Base-by-base conservation (phyloP, 2,888 invertebrate species). In the Drosophila koepferae region DNA sequence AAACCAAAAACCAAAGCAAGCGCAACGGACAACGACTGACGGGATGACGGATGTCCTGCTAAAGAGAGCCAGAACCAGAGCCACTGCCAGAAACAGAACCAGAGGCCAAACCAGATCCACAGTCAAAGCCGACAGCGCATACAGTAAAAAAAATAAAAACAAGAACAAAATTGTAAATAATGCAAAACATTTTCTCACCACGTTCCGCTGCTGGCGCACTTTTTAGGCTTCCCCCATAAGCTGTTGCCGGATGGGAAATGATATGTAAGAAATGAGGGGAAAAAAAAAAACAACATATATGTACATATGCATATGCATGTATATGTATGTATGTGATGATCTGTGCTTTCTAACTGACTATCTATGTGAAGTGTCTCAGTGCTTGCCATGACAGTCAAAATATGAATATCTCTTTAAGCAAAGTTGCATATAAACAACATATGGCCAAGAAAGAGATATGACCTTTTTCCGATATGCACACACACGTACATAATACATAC, bases 171-270 rank as follows among this genome's bases (percentile, higher is more conserved):
- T 82, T 81, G 77, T 80, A 85, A 87, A 81, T 87, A 86, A 86
- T 87, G 86, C 89, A 89, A 89, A 89, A 85, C 89, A 89, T 89
- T 89, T 86, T 86, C 86, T 86, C 86, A 86, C 89, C 85, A 77
- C 85, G 88, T 80, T 88, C 81, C 85, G 83, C 82, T 85, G 81
- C 44, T 56, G 73, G 62, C 64, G 79, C 82, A 89, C 82, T 90
- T 90, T 86, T 83, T 74, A 85, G 90, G 88, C 80, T 88, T 88
- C 88, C 76, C 49, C 85, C 74, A 77, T 58, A 58, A 63, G 63
- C 36, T 40, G 28, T 44, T 70, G 74, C 65, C 82, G 78, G 86
- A 78, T 74, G 73, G 85, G 89, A 86, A 86, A 86, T 86, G 77
- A 86, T 84, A 86, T 86, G 89, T 86, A 74, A 74, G 68, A 82